phyloP scores from a whole-genome alignment of 2,113 vertebrate species.

The Phainopepla nitens region DNA sequence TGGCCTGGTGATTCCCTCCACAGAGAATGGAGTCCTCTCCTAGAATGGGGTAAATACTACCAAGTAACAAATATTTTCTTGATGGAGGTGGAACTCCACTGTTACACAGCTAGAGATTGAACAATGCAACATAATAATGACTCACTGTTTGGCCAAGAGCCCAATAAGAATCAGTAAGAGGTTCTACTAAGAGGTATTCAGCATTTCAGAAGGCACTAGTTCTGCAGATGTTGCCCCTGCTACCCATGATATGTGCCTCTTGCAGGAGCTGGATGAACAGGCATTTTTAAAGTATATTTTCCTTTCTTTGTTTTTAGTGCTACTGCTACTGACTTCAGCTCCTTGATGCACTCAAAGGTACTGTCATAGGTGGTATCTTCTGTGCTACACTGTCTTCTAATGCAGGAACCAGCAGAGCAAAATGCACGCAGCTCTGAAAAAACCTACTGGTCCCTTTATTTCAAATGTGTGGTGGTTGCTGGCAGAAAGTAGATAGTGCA shows the following conservation, averaged over 20 bases:
- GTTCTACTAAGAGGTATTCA: neutral
- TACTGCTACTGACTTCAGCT: slow-evolving; percentile 71
- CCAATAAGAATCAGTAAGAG: neutral
- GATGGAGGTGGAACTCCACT: neutral
- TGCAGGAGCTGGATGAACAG: neutral
- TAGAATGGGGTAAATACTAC: neutral
- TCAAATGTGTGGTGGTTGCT: neutral
- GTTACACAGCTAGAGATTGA: neutral
- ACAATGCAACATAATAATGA: neutral
- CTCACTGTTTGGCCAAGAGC: neutral
- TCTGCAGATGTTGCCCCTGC: neutral
- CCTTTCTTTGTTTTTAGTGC: slow-evolving; percentile 66
- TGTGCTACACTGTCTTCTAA: neutral
- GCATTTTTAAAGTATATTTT: neutral
- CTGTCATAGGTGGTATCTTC: neutral
- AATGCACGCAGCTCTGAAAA: neutral
- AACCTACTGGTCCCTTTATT: neutral
- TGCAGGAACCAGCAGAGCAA: neutral
- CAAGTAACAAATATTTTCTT: neutral
- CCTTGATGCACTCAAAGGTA: slow-evolving; percentile 82
- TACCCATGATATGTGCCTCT: neutral
- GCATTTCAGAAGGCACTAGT: neutral
- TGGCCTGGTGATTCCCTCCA: neutral
- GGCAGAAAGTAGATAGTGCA: neutral
- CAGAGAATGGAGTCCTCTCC: neutral